phyloP scores from a whole-genome alignment of 1,140 invertebrate genomes.

The Vanessa tameamea region DNA sequence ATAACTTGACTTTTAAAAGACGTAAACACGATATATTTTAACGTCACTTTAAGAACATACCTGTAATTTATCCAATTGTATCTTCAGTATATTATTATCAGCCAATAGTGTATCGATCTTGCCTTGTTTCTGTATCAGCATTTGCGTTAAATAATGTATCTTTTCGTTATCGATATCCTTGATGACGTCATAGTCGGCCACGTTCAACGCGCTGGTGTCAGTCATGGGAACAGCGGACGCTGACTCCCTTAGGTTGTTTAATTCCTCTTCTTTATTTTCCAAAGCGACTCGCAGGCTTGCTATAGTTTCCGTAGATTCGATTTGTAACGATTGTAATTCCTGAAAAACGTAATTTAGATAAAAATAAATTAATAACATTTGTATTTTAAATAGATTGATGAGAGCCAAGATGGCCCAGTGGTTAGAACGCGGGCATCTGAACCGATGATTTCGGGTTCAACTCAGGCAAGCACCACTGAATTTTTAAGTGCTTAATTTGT shows the following conservation, averaged over 20 bases:
- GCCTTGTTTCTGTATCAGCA: conserved; percentile 90
- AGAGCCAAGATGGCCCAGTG: too few species aligned
- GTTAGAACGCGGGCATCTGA: too few species aligned
- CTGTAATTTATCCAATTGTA: conserved; percentile 90
- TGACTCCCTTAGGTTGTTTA: conserved; percentile 50
- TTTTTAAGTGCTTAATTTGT: too few species aligned
- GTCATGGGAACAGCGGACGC: conserved; percentile 42
- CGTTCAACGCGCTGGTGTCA: conserved; percentile 75
- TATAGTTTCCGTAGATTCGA: conserved; percentile 61
- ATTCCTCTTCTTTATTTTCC: conserved; percentile 59
- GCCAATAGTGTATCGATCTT: conserved; percentile 88
- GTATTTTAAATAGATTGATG: too few species aligned
- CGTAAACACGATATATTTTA: too few species aligned
- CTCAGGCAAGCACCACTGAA: too few species aligned
- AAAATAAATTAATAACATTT: not conserved
- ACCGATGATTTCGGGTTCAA: too few species aligned
- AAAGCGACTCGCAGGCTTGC: conserved; percentile 52
- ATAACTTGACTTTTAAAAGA: too few species aligned
- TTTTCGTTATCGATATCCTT: conserved; percentile 61
- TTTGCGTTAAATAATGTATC: conserved; percentile 84
- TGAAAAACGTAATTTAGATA: conserved; percentile 34
- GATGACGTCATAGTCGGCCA: conserved; percentile 82
- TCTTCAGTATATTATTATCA: conserved; percentile 88
- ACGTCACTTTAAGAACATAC: conserved; percentile 59
- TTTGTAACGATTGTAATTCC: conserved; percentile 61